A percentile compares a stretch with the other conserved stretches of the same genome.
phyloP scores from a whole-genome alignment of 2,888 invertebrate genomes.

The Penaeus monodon region DNA sequence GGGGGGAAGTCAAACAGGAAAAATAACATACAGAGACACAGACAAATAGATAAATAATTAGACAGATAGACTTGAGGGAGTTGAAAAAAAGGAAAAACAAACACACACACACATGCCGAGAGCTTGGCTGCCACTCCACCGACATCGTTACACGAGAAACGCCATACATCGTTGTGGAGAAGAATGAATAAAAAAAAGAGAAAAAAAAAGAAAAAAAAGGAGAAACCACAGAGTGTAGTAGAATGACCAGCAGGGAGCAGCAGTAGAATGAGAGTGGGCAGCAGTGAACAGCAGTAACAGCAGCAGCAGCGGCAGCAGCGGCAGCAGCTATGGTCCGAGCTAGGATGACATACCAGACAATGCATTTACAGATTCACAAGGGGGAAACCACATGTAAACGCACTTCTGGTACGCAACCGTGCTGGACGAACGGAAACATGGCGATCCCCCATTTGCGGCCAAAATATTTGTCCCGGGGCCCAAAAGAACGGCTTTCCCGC shows the following conservation, averaged over 20 bases:
- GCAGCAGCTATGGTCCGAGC: conserved; percentile 51
- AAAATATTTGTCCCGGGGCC: background rate
- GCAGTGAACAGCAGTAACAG: conserved; percentile 21
- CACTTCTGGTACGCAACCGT: conserved; percentile 64
- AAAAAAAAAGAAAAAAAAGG: background rate
- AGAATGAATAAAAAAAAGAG: background rate
- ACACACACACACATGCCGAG: too few relatives aligned
- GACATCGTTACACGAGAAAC: too few relatives aligned
- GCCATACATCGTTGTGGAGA: background rate
- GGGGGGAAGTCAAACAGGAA: too few relatives aligned
- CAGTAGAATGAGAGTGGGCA: conserved; percentile 23
- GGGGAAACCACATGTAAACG: conserved; percentile 60
- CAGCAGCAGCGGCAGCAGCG: conserved; percentile 2
- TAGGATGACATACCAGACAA: conserved; percentile 64
- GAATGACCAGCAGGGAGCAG: background rate
- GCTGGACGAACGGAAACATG: conserved; percentile 41
- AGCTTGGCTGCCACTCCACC: too few relatives aligned
- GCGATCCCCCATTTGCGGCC: background rate
- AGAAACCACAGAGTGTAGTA: background rate
- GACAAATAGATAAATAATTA: too few relatives aligned
- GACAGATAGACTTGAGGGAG: too few relatives aligned
- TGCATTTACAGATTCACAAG: conserved; percentile 62
- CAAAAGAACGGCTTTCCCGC: too few relatives aligned
- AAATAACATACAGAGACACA: too few relatives aligned
- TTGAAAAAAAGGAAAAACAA: too few relatives aligned